phyloP scores from a whole-genome alignment of 2,113 vertebrate genomes.

The Paedocypris sp. region DNA sequence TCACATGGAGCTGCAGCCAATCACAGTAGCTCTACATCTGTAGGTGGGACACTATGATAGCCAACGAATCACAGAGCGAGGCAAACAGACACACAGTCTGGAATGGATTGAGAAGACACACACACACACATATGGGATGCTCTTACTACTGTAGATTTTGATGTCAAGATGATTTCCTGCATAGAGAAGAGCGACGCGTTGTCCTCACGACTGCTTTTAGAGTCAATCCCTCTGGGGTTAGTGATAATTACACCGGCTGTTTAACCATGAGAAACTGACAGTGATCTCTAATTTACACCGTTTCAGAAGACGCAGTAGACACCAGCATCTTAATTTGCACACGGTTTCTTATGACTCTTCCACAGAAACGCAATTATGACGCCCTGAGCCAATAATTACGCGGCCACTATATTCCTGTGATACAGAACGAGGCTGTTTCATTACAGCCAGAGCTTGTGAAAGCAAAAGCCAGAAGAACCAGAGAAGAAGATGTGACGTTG shows the following conservation, averaged over 20 bases:
- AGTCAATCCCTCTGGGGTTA: slow-evolving; percentile 23
- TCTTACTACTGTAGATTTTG: too few species aligned
- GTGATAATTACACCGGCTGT: slow-evolving; percentile 15
- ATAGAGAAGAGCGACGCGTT: too few species aligned
- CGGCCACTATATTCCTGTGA: slow-evolving; percentile 21
- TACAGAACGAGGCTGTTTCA: slow-evolving; percentile 30
- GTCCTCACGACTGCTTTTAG: too few species aligned
- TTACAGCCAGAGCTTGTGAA: slow-evolving; percentile 8
- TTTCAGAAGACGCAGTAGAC: neutral
- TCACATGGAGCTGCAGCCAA: too few species aligned
- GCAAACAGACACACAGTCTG: too few species aligned
- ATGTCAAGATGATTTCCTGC: too few species aligned
- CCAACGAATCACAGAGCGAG: too few species aligned
- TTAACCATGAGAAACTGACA: slow-evolving; percentile 5
- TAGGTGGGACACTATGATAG: too few species aligned
- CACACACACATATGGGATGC: too few species aligned
- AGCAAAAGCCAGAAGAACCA: neutral
- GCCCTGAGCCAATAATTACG: slow-evolving; percentile 30
- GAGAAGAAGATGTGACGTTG: neutral
- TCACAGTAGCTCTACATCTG: too few species aligned
- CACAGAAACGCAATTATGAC: slow-evolving; percentile 26
- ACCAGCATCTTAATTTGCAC: neutral
- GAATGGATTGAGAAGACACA: too few species aligned
- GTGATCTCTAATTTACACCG: neutral
- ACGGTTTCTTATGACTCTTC: slow-evolving; percentile 11